Conservation (phyloP, 2,797 vertebrate genomes). For the Poeciliopsis turneri region DNA sequence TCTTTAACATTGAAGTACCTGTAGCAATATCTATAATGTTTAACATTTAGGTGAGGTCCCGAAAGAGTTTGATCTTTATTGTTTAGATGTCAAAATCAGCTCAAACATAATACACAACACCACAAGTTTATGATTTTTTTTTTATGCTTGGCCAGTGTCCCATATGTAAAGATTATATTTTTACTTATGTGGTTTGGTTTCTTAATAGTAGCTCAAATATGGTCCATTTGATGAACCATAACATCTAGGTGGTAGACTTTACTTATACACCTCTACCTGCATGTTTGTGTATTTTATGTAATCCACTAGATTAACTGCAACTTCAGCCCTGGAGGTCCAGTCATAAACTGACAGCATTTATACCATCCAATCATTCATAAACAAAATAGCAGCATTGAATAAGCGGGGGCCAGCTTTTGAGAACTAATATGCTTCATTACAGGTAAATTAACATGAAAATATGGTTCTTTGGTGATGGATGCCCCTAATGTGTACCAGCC, state of each 20-base stretch:
- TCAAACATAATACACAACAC: not conserved
- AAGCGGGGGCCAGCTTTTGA: not conserved
- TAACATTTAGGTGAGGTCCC: not conserved
- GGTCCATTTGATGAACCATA: not conserved
- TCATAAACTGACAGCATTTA: not conserved
- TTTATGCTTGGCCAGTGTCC: not conserved
- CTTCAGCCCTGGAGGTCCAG: not conserved
- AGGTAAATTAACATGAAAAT: constrained; percentile 16
- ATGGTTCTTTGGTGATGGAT: constrained; percentile 19
- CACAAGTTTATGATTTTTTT: not conserved
- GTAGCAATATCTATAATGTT: not conserved
- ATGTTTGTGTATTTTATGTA: not conserved
- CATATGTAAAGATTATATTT: not conserved
- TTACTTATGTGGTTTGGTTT: not conserved
- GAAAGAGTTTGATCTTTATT: not conserved
- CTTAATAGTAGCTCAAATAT: not conserved
- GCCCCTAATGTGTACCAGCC: constrained; percentile 14
- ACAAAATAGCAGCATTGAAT: not conserved
- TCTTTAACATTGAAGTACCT: constrained; percentile 8
- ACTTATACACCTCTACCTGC: not conserved
- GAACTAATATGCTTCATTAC: constrained; percentile 13
- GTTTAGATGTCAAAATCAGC: not conserved
- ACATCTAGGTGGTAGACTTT: not conserved
- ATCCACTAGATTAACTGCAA: not conserved
- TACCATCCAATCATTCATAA: not conserved